Conservation (phyloP, 2,113 vertebrate genomes). For the Ceyx cyanopectus region DNA sequence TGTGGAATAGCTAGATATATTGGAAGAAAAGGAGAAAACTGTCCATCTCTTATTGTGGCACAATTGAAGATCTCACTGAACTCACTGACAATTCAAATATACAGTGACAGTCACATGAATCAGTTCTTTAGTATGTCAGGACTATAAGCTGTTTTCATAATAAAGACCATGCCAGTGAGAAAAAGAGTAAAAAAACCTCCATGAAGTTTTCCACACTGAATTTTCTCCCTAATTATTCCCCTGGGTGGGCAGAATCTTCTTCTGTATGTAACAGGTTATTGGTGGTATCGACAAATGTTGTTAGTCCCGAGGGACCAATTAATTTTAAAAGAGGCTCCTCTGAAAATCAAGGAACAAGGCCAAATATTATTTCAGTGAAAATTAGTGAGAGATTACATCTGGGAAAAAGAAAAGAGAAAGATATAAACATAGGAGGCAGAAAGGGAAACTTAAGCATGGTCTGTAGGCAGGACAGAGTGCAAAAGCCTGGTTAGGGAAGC, state of each 20-base stretch:
- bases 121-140: background rate
- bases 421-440: background rate
- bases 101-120: rapidly evolving
- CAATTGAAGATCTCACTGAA: background rate
- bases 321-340: constrained; percentile 5
- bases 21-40: background rate
- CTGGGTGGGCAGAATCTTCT: background rate
- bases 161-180: background rate
- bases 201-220: background rate
- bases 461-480: background rate
- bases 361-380: constrained; percentile 24
- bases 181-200: background rate
- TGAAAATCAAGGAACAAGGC: constrained; percentile 10
- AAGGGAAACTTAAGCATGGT: background rate
- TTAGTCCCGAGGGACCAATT: constrained; percentile 32
- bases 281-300: background rate
- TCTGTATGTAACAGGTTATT: constrained; percentile 28
- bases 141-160: background rate
- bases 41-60: background rate
- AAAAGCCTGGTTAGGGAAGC: background rate
- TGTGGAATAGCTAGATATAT: background rate
- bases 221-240: constrained; percentile 39
- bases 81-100: background rate
- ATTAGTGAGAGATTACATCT: background rate
- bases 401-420: background rate